Conservation (phyloP, 2,113 vertebrate species). For the Noctilio leporinus region DNA sequence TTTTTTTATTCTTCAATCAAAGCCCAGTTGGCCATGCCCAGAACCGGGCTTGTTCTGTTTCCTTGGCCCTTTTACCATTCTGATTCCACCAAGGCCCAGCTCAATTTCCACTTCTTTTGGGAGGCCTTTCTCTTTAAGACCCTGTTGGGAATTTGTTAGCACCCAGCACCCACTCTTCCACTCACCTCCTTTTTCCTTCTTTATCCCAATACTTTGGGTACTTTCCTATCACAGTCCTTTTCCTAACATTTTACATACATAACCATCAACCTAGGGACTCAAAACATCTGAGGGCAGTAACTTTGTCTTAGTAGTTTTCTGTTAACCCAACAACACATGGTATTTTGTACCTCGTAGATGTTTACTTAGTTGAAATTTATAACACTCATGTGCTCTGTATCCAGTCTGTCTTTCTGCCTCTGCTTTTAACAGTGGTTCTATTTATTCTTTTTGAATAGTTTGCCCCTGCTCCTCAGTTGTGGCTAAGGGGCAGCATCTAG, state of each 20-base stretch:
- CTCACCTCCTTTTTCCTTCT: not conserved
- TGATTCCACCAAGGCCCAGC: not conserved
- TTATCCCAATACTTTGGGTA: not conserved
- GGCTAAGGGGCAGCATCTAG: not conserved
- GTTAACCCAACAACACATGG: not conserved
- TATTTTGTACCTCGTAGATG: not conserved
- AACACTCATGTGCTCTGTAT: not conserved
- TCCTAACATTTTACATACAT: not conserved
- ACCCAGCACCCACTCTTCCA: not conserved
- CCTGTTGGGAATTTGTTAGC: not conserved
- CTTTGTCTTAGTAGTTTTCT: not conserved
- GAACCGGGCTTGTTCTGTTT: not conserved
- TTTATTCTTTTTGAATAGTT: not conserved
- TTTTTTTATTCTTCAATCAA: not conserved
- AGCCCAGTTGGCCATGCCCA: not conserved
- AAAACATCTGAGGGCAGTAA: not conserved
- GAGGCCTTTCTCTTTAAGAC: not conserved
- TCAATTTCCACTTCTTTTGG: not conserved
- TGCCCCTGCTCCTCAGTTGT: not conserved
- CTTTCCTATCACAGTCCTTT: not conserved
- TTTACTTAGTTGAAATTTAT: not conserved
- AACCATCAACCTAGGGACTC: not conserved
- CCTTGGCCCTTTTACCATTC: not conserved
- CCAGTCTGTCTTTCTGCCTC: not conserved
- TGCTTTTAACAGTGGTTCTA: not conserved